Evolutionary conservation across 2,113 vertebrate species (phyloP).

Genomic region (Sterna hirundo): DNA sequence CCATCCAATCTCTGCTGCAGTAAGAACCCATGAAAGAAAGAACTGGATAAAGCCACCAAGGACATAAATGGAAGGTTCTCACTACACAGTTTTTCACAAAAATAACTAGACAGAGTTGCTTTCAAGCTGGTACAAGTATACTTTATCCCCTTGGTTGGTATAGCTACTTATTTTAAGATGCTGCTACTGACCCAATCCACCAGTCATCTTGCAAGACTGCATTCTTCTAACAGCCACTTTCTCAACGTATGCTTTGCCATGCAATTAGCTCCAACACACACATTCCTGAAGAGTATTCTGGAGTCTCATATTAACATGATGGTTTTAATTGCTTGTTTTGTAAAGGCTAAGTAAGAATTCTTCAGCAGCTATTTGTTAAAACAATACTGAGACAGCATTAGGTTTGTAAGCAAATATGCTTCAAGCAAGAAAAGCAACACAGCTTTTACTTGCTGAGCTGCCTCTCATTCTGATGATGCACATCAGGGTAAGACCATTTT

Average conservation of each 20-base stretch:
- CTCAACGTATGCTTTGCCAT: not conserved
- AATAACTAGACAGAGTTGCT: constrained; percentile 7
- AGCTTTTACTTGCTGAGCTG: not conserved
- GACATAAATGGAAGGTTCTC: not conserved
- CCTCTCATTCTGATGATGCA: not conserved
- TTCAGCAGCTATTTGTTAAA: not conserved
- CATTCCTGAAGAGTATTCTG: not conserved
- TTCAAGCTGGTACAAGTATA: not conserved
- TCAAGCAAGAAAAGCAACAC: not conserved
- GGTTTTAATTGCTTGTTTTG: not conserved
- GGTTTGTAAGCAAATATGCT: not conserved
- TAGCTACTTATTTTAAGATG: not conserved
- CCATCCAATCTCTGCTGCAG: not conserved
- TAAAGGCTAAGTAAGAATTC: constrained; percentile 7
- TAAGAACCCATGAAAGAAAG: not conserved
- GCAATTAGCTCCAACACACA: not conserved
- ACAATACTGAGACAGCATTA: not conserved
- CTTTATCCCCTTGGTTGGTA: not conserved
- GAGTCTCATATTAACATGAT: not conserved
- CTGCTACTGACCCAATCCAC: not conserved
- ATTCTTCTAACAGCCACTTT: not conserved
- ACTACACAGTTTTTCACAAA: not conserved
- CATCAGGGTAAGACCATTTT: not conserved
- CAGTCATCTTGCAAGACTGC: not conserved
- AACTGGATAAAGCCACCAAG: not conserved